Percentiles rank a stretch among this genome's conserved stretches.
phyloP scores from a whole-genome alignment of 1,140 invertebrate genomes.

The Micrasema minimum region DNA sequence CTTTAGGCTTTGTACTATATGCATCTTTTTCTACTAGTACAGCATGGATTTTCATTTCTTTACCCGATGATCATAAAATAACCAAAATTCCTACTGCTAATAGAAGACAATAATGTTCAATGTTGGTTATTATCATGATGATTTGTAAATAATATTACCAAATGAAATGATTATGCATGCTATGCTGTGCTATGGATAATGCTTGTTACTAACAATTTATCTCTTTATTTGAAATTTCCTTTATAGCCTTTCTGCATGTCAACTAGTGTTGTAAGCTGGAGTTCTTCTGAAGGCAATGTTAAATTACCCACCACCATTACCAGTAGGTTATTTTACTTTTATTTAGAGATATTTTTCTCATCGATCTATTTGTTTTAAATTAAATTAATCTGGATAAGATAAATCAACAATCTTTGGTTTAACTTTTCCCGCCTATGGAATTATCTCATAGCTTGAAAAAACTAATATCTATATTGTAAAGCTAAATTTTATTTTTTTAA shows the following conservation, averaged over 20 bases:
- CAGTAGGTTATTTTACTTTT: conserved; percentile 38
- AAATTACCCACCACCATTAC: conserved; percentile 44
- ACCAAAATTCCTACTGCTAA: too few species aligned
- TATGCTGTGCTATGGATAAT: conserved; percentile 17
- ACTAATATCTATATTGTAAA: too few species aligned
- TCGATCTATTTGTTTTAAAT: neutral
- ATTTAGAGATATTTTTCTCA: neutral
- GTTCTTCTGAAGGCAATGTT: conserved; percentile 39
- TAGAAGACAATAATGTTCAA: too few species aligned
- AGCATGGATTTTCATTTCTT: too few species aligned
- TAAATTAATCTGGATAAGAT: neutral
- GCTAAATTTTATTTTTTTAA: too few species aligned
- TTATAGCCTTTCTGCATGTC: conserved; percentile 54
- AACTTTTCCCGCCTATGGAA: too few species aligned
- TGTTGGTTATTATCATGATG: too few species aligned
- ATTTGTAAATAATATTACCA: neutral
- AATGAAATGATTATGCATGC: too few species aligned
- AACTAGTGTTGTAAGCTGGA: conserved; percentile 50
- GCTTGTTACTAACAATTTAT: conserved; percentile 39
- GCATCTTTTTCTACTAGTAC: too few species aligned
- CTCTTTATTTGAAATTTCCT: conserved; percentile 34
- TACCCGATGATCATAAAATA: too few species aligned
- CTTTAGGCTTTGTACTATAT: conserved; percentile 10
- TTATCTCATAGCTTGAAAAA: too few species aligned
- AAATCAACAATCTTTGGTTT: neutral